phyloP scores from a whole-genome alignment of 2,113 vertebrate species.

The Todiramphus chloris region DNA sequence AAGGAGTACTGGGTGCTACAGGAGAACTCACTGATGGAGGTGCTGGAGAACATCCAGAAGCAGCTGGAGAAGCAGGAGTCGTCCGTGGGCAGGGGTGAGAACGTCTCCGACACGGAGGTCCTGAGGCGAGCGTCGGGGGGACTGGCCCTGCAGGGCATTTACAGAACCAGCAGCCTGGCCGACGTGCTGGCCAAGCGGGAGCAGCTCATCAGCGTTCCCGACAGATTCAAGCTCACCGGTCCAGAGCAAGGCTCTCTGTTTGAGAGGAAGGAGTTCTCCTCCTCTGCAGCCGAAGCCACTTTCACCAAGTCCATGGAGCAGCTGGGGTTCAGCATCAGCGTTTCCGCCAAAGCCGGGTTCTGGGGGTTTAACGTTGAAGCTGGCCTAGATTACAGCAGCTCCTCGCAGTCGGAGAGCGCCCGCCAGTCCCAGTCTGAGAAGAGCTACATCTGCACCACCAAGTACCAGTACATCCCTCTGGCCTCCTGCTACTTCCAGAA shows the following conservation, averaged over 20 bases:
- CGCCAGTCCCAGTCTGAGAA: not conserved
- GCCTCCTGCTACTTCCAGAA: constrained; percentile 63
- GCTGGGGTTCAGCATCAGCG: constrained; percentile 36
- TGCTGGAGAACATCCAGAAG: not conserved
- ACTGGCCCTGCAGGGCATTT: constrained; percentile 71
- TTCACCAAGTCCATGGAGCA: constrained; percentile 57
- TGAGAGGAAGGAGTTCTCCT: constrained; percentile 64
- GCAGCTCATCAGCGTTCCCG: constrained; percentile 56
- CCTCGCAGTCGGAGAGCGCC: not conserved
- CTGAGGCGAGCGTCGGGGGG: constrained; percentile 66
- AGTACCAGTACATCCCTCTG: constrained; percentile 62
- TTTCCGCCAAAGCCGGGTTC: not conserved
- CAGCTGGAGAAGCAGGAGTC: constrained; percentile 4
- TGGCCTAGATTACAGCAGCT: not conserved
- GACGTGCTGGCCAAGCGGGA: constrained; percentile 42
- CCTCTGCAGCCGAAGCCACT: constrained; percentile 25
- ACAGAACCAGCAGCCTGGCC: not conserved
- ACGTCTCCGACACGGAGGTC: constrained; percentile 8
- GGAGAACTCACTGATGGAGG: not conserved
- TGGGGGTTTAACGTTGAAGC: not conserved
- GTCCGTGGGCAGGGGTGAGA: not conserved
- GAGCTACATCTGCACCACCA: constrained; percentile 47
- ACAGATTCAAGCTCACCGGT: not conserved
- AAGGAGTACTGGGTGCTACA: not conserved
- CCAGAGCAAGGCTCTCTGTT: not conserved